Base-by-base conservation (phyloP, 2,888 invertebrate genomes). In the Homarus gammarus region DNA sequence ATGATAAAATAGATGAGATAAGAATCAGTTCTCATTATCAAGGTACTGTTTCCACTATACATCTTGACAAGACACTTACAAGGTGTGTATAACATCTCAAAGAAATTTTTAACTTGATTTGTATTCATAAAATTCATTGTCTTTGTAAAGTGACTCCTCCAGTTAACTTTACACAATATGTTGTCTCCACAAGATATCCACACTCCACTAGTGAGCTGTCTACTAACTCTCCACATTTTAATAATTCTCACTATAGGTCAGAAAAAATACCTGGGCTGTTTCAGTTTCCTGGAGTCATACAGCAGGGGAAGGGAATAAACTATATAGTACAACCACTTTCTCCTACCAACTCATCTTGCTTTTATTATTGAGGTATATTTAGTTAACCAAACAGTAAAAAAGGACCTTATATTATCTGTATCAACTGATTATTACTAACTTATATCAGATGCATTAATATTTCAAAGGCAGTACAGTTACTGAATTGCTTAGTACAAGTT, bases 221-320 rank as follows among this genome's bases (percentile, higher is more conserved):
- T 27, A 56, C 22, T 70, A 70, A 33, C 15, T 70, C 15, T n/a
- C 31, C 40, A 72, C 6, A 27, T 72, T n/a, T 36, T 22, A 38
- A 36, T 36, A 36, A 8, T 15, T 72, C 6, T 72, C 38, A 64
- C n/a, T 64, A 64, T 27, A 79, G 40, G 38, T 70, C 49, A 77
- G 40, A 33, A 38, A 56, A 84, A 84, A 84, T 85, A 85, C 85
- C 85, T 85, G 85, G 77, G 77, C 77, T 77, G 85, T 78, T 78
- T 85, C 85, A 68, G 85, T 61, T 85, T 85, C 85, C 85, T 85
- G 77, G 64, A 77, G 61, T 61, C 27, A 31, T 77, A 38, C 33
- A n/a, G 70, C 51, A 40, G 49, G 36, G n/a, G 51, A 33, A 83
- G 27, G 61, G 33, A 38, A 36, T 22, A 86, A n/a, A 49, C 18